These are phyloP conservation scores for Parotia lawesii DNA, from an alignment of 2,113 vertebrate species.

Conservation along the genomic window DNA sequence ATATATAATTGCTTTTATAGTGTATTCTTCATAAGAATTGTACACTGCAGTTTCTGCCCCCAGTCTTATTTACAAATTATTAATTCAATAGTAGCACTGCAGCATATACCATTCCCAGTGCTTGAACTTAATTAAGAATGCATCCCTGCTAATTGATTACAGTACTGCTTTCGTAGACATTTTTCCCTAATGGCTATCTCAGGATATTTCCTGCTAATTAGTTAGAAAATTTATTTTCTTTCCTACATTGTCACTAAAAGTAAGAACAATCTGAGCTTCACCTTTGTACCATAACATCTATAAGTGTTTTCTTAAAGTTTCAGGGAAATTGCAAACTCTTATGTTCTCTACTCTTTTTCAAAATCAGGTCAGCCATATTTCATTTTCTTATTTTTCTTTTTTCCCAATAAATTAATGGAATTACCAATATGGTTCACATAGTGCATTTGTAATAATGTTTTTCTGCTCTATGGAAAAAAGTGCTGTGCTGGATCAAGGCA, in stretches of 20 bases:
- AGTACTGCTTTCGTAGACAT: conserved; percentile 4
- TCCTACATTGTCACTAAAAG: neutral
- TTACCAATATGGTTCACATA: neutral
- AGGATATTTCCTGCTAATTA: conserved; percentile 41
- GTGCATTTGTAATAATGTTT: neutral
- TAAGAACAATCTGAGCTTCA: neutral
- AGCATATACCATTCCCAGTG: conserved; percentile 1
- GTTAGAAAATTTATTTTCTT: conserved; percentile 26
- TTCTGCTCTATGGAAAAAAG: neutral
- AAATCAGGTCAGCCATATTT: neutral
- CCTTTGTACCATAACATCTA: neutral
- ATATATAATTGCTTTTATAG: neutral
- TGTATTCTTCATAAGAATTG: neutral
- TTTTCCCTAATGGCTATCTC: conserved; percentile 18
- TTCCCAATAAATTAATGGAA: neutral
- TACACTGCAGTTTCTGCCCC: neutral
- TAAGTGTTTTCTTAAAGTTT: neutral
- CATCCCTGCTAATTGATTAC: conserved; percentile 55
- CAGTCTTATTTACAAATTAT: conserved; percentile 33
- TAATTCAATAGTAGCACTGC: conserved; percentile 28
- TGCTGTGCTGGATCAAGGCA: neutral
- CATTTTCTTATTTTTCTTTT: neutral
- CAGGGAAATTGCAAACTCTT: neutral
- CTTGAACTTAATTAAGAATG: conserved; percentile 60
- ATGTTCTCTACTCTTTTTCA: neutral